Base-by-base conservation (phyloP, 2,797 vertebrate species). In the Oreortyx pictus region DNA sequence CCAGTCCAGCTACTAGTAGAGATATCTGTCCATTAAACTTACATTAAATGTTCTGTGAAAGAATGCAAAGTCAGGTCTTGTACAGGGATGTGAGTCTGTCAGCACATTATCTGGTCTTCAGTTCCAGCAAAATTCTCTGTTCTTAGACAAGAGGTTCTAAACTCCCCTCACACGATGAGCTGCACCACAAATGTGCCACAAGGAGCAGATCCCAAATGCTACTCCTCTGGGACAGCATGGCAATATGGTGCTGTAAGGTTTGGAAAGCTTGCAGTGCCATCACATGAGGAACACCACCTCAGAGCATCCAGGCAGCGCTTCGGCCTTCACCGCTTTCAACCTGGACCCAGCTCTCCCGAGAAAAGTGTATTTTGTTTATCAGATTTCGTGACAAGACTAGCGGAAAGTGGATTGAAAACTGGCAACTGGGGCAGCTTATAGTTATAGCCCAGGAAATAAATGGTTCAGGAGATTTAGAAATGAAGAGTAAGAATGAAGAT, bases 401-500 rank as follows among this genome's bases (percentile, higher is more conserved):
- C 66, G 47, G 46, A 80, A 90, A 93, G 39, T 60, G 59, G 66
- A 82, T 60, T 84, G 88, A 88, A 93, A 93, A 27, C 60, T 60
- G 76, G 60, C 71, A 93, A 88, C 88, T 91, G 76, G 59, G 61
- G 31, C 76, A 73, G 52, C 88, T 87, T 87, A 76, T 37, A 76
- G 88, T 76, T 90, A 90, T 56, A 93, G 79, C 9, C 66, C 66
- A 85, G 80, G 33, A 81, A 91, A 90, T 57, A 88, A 81, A 84
- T 81, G 76, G 80, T 85, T 81, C 72, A 68, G 60, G 52, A 47
- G 66, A 88, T 81, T 88, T 91, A 93, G 81, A 91, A 93, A 82
- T 85, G 56, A 85, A 88, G 44, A 66, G 61, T 81, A 64, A 43
- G 76, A 81, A 81, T 54, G 73, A 90, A 44, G 66, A 72, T 64